phyloP scores from a whole-genome alignment of 2,113 vertebrate species.

The Apaloderma vittatum region DNA sequence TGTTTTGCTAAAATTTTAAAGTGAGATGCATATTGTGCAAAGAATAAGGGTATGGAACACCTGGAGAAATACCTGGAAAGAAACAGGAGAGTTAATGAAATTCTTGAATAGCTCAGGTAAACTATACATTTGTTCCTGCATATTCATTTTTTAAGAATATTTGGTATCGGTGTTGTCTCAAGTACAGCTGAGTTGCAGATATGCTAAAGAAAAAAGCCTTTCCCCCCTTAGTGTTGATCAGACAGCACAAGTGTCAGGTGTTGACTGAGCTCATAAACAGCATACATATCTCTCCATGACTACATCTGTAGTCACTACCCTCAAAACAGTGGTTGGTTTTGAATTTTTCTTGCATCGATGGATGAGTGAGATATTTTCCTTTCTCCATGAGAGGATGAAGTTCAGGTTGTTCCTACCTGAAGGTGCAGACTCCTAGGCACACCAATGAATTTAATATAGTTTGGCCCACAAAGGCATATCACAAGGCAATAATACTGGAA shows the following conservation, averaged over 20 bases:
- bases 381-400: neutral
- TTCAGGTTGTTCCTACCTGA: neutral
- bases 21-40: accelerated
- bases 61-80: neutral
- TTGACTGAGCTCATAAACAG: neutral
- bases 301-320: neutral
- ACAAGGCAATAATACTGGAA: neutral
- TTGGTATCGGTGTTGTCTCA: neutral
- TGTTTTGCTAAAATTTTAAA: neutral
- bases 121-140: neutral
- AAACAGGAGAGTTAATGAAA: neutral
- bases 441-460: neutral
- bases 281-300: neutral
- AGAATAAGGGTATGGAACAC: neutral
- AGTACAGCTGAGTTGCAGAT: neutral
- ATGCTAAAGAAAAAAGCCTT: neutral
- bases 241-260: neutral
- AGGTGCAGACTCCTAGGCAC: neutral
- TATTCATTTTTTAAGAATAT: neutral
- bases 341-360: neutral
- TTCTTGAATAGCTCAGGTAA: neutral
- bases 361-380: neutral
- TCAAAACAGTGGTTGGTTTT: neutral
- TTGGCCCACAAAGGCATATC: neutral
- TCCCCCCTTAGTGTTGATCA: neutral